These are phyloP conservation scores for Porites australiensis DNA, from an alignment of 64 coral and sea anemone genomes.

Conservation along the genomic window DNA sequence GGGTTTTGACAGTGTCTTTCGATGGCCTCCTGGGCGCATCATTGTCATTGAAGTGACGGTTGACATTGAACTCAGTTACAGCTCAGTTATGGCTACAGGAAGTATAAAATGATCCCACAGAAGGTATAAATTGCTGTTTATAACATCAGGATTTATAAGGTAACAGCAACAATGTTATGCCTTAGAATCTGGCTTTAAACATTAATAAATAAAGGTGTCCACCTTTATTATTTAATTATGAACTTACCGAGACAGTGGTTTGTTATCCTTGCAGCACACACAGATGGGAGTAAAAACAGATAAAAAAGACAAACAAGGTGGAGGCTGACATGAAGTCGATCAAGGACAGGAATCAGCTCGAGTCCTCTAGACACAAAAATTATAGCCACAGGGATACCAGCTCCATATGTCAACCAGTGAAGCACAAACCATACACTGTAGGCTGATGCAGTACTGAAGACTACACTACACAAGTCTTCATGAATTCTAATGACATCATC, in stretches of 20 bases:
- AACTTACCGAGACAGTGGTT: not conserved
- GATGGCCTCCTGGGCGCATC: too few species aligned
- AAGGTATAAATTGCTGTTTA: too few species aligned
- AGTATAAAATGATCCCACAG: too few species aligned
- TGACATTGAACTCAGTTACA: too few species aligned
- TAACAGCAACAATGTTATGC: too few species aligned
- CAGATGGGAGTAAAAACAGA: not conserved
- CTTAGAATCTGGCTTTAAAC: too few species aligned
- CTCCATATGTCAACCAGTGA: not conserved
- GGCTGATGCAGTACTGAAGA: constrained; percentile 6
- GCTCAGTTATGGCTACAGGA: too few species aligned
- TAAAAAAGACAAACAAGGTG: not conserved
- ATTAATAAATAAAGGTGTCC: too few species aligned
- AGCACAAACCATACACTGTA: constrained; percentile 12
- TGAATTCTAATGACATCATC: constrained; percentile 13
- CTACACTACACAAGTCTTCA: not conserved
- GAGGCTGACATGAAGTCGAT: not conserved
- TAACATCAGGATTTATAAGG: too few species aligned
- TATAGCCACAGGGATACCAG: not conserved
- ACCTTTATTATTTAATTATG: too few species aligned
- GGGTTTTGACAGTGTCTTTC: too few species aligned
- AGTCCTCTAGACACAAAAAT: not conserved
- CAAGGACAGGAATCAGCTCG: not conserved
- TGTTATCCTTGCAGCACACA: constrained; percentile 1
- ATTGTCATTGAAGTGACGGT: too few species aligned